Conservation (phyloP, 1,140 invertebrate genomes). For the Papilio xuthus region DNA sequence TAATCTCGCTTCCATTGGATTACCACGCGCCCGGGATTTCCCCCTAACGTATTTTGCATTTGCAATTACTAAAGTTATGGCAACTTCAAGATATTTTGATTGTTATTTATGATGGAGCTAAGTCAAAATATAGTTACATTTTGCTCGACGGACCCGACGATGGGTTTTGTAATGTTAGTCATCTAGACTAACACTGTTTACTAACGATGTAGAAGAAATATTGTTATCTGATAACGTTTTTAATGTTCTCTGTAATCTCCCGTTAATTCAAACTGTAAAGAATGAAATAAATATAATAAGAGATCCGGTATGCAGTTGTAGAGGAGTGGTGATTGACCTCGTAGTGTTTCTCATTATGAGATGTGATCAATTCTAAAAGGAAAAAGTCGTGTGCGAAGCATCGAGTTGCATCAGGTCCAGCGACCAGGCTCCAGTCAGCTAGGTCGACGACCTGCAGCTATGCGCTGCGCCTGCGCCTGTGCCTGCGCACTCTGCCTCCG, state of each 20-base stretch:
- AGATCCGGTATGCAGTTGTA: background rate
- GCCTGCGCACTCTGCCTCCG: conserved; percentile 37
- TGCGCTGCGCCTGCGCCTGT: conserved; percentile 44
- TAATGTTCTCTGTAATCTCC: background rate
- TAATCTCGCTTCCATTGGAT: background rate
- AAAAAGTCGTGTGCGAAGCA: conserved; percentile 28
- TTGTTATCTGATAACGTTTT: too few species aligned
- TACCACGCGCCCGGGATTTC: background rate
- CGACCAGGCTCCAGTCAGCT: conserved; percentile 16
- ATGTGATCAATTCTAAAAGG: conserved; percentile 20
- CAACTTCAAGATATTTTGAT: background rate
- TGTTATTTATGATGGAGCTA: background rate
- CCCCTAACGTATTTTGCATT: background rate
- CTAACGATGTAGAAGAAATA: too few species aligned
- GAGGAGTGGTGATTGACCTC: background rate
- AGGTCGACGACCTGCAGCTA: conserved; percentile 44
- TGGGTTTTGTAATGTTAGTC: too few species aligned
- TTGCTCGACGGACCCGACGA: too few species aligned
- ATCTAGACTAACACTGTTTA: too few species aligned
- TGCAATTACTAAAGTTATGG: background rate
- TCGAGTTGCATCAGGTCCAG: conserved; percentile 42
- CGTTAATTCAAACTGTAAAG: background rate
- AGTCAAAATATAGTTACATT: too few species aligned
- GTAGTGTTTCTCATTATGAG: conserved; percentile 10
- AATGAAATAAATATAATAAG: conserved; percentile 28